These are phyloP conservation scores for Scaeva pyrastri DNA, from an alignment of 2,888 invertebrate species.

Conservation along the genomic window DNA sequence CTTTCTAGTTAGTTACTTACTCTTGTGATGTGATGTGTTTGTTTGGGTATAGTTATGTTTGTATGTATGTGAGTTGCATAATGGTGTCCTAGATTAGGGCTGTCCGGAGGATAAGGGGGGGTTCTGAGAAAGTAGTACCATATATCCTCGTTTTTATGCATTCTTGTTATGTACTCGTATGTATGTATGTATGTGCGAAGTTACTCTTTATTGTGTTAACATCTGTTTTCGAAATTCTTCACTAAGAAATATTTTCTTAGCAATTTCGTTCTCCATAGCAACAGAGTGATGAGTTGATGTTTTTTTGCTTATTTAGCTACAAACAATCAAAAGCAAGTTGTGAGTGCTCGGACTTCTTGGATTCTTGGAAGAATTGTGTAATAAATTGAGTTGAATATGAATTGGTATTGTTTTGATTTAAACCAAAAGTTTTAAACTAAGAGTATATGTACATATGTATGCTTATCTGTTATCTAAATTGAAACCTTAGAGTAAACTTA, in stretches of 20 bases:
- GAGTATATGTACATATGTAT: no score
- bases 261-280: not conserved
- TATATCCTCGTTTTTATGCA: not conserved
- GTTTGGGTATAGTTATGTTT: not conserved
- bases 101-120: not conserved
- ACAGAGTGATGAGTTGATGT: not conserved
- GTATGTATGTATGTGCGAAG: not conserved
- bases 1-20: conserved; percentile 1
- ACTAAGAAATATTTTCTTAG: not conserved
- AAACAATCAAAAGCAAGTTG: not conserved
- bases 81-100: not conserved
- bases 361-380: no score
- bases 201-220: not conserved
- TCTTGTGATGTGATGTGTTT: not conserved
- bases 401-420: no score
- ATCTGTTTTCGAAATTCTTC: conserved; percentile 13
- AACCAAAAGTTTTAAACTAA: no score
- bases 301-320: not conserved
- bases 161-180: not conserved
- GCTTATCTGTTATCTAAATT: no score
- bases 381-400: no score
- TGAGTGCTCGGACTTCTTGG: no score
- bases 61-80: not conserved
- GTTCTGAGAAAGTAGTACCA: not conserved
- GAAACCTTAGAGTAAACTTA: no score